Percentiles rank a stretch among this genome's conserved stretches.
phyloP scores from a whole-genome alignment of 1,140 invertebrate genomes.

The Aphelenchoides besseyi region DNA sequence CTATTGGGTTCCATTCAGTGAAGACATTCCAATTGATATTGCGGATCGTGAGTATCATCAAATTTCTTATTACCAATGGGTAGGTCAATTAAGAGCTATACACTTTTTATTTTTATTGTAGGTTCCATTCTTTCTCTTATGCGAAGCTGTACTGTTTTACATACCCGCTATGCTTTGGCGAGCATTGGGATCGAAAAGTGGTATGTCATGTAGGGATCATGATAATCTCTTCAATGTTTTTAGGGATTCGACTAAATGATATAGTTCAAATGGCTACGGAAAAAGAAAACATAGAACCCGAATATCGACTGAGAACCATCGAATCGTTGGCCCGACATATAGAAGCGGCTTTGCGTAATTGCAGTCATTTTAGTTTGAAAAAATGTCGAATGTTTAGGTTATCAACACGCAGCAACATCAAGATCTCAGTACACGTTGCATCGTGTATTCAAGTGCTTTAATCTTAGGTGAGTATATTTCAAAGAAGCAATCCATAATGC shows the following conservation, averaged over 20 bases:
- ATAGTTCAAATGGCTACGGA: slow-evolving; percentile 63
- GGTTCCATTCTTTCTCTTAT: slow-evolving; percentile 63
- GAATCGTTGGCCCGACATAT: slow-evolving; percentile 60
- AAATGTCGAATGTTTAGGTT: slow-evolving; percentile 32
- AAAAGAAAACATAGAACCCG: slow-evolving; percentile 62
- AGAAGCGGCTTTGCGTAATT: slow-evolving; percentile 58
- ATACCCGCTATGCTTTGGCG: slow-evolving; percentile 61
- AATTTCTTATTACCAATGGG: slow-evolving; percentile 67
- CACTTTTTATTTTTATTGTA: slow-evolving; percentile 49
- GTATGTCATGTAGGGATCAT: slow-evolving; percentile 27
- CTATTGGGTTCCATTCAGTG: slow-evolving; percentile 61
- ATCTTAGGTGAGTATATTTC: slow-evolving; percentile 49
- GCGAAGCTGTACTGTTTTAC: slow-evolving; percentile 60
- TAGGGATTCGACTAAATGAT: slow-evolving; percentile 62
- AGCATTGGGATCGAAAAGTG: slow-evolving; percentile 62
- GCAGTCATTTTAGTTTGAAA: slow-evolving; percentile 23
- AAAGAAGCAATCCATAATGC: no score
- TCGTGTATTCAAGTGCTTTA: slow-evolving; percentile 63
- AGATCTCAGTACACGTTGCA: slow-evolving; percentile 61
- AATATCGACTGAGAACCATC: slow-evolving; percentile 61
- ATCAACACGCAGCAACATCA: slow-evolving; percentile 62
- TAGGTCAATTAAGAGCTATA: slow-evolving; percentile 59
- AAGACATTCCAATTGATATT: slow-evolving; percentile 61
- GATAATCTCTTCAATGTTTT: slow-evolving; percentile 9
- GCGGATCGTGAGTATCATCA: slow-evolving; percentile 61